These are phyloP conservation scores for Neuroscelio doddi DNA, from an alignment of 2,888 invertebrate species.

Conservation along the genomic window DNA sequence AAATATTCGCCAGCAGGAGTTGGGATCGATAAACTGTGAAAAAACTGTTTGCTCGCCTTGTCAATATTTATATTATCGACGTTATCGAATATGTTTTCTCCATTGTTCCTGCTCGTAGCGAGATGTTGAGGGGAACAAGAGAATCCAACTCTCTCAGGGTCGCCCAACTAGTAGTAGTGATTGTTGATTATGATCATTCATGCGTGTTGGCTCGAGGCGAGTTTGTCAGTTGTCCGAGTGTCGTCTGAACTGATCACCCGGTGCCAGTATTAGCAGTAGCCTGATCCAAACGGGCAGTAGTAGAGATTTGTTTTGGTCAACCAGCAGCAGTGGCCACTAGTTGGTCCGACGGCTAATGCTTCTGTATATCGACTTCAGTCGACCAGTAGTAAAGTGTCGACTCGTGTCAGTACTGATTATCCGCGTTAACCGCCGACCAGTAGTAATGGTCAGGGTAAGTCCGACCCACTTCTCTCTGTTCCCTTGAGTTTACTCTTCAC, in stretches of 20 bases:
- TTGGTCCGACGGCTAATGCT: constrained; percentile 19
- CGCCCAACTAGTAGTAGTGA: constrained; percentile 14
- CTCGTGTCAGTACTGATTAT: constrained; percentile 27
- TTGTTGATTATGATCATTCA: constrained; percentile 31
- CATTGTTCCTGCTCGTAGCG: constrained; percentile 9
- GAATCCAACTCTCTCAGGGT: no score
- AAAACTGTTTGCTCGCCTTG: constrained; percentile 6
- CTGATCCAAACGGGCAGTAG: constrained; percentile 38
- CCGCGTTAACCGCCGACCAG: constrained; percentile 11
- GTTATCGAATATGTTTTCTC: constrained; percentile 18
- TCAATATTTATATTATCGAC: constrained; percentile 22
- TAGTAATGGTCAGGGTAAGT: constrained; percentile 13
- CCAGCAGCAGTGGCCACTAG: constrained; percentile 21
- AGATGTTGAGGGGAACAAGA: constrained; percentile 18
- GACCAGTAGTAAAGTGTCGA: constrained; percentile 33
- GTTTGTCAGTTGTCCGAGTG: constrained; percentile 42
- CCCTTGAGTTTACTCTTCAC: not conserved
- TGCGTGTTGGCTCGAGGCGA: constrained; percentile 37
- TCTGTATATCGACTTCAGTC: constrained; percentile 10
- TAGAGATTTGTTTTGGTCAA: constrained; percentile 37
- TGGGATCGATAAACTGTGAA: constrained; percentile 9
- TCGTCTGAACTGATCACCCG: constrained; percentile 34
- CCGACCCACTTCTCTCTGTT: no score
- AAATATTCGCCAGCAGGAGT: constrained; percentile 3
- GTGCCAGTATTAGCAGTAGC: constrained; percentile 31